Evolutionary conservation across 23 tunicate genomes (phyloP).

Genomic region (Oikopleura dioica): DNA sequence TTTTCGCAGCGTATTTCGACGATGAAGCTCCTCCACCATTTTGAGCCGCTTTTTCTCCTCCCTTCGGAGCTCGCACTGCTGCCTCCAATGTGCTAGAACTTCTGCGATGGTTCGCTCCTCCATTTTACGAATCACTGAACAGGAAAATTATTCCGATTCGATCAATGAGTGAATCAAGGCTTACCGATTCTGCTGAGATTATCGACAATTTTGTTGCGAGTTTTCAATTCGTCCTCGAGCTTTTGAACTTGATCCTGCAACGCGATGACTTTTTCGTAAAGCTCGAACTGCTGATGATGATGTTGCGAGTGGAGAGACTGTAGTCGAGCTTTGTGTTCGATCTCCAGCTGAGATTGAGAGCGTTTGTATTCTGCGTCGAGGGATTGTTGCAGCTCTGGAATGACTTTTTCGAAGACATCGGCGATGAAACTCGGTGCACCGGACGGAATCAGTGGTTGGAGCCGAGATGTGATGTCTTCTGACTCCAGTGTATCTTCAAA

Average conservation of each 20-base stretch:
- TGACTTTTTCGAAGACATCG: neutral
- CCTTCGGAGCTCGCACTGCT: neutral
- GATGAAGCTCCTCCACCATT: neutral
- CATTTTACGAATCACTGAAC: too few species aligned
- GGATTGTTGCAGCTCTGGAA: neutral
- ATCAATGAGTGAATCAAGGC: too few species aligned
- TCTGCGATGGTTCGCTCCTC: neutral
- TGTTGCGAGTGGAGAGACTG: slow-evolving; percentile 2
- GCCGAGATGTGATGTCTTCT: neutral
- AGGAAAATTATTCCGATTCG: too few species aligned
- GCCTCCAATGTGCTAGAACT: neutral
- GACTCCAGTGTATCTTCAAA: neutral
- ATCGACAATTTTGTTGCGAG: neutral
- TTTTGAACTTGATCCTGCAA: slow-evolving; percentile 5
- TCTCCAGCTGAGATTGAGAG: neutral
- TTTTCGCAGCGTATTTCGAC: neutral
- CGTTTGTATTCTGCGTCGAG: neutral
- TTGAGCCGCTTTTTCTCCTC: neutral
- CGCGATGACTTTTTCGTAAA: neutral
- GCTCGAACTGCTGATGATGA: slow-evolving; percentile 1
- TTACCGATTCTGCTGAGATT: neutral
- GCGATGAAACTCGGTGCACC: neutral
- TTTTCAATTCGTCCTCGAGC: neutral
- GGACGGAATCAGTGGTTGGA: neutral
- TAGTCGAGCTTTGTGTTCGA: neutral